Evolutionary conservation across 1,140 invertebrate genomes (phyloP).

Genomic region (Drosophila sproati): DNA sequence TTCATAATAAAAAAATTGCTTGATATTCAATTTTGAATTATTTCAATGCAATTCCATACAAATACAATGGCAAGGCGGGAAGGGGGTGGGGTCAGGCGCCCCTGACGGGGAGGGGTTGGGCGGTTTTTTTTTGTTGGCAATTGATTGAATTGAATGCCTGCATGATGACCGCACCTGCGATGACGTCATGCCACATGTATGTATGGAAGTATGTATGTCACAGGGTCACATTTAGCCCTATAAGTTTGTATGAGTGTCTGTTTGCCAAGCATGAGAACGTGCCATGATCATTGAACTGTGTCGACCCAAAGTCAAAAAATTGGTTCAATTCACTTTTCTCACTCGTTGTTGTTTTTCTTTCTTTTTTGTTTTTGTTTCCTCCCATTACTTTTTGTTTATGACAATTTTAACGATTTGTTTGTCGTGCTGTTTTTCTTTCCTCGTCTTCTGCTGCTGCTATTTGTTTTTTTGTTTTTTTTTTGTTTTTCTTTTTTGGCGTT

Average conservation of each 20-base stretch:
- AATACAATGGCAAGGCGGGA: too few species aligned
- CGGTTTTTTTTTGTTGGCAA: background rate
- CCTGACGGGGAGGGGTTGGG: background rate
- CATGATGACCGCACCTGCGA: constrained; percentile 54
- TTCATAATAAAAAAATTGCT: too few species aligned
- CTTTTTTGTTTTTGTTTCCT: constrained; percentile 3
- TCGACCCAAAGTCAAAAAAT: constrained; percentile 35
- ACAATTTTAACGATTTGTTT: constrained; percentile 46
- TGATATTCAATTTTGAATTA: too few species aligned
- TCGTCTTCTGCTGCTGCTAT: background rate
- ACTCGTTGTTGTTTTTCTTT: constrained; percentile 7
- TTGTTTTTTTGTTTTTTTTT: background rate
- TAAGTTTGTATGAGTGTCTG: constrained; percentile 1
- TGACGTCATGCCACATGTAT: constrained; percentile 45
- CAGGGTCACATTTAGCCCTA: constrained; percentile 17
- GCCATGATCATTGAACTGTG: constrained; percentile 63
- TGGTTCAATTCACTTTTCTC: background rate
- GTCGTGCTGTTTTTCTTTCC: constrained; percentile 14
- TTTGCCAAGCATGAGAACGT: constrained; percentile 55
- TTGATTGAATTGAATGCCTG: constrained; percentile 45
- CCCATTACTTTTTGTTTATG: constrained; percentile 34
- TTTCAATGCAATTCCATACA: too few species aligned
- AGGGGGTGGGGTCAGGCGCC: background rate
- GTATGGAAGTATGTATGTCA: constrained; percentile 5
- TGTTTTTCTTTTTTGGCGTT: constrained; percentile 26